Evolutionary conservation across 2,888 invertebrate genomes (phyloP).

Genomic region (Cloeon dipterum): DNA sequence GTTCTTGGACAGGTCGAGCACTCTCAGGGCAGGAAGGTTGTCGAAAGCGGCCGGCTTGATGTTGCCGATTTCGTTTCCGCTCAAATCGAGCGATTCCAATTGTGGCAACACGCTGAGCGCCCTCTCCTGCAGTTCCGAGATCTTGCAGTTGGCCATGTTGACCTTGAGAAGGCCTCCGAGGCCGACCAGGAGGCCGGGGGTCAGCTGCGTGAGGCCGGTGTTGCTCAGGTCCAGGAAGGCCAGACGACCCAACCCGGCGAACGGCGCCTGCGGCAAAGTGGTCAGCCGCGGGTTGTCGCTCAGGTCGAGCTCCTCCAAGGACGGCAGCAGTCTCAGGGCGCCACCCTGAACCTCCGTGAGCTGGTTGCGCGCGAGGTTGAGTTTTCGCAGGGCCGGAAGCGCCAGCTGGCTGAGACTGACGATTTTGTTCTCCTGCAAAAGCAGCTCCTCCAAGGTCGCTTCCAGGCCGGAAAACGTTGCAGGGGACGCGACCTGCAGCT

Average conservation of each 20-base stretch:
- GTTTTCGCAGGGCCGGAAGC: slow-evolving; percentile 34
- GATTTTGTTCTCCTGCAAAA: slow-evolving; percentile 50
- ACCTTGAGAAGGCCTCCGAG: background rate
- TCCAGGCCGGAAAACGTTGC: slow-evolving; percentile 58
- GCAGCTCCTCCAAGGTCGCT: slow-evolving; percentile 41
- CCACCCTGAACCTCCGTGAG: slow-evolving; percentile 4
- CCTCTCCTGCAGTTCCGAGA: slow-evolving; percentile 54
- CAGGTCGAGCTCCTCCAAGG: slow-evolving; percentile 27
- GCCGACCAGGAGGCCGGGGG: slow-evolving; percentile 36
- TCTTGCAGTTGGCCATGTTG: slow-evolving; percentile 37
- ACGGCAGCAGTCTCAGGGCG: slow-evolving; percentile 7
- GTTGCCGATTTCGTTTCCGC: slow-evolving; percentile 51
- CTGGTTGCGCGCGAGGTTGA: slow-evolving; percentile 15
- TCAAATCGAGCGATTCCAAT: slow-evolving; percentile 36
- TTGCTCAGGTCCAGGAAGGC: slow-evolving; percentile 47
- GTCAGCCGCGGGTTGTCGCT: slow-evolving; percentile 48
- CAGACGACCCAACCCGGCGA: slow-evolving; percentile 44
- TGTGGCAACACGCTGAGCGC: slow-evolving; percentile 25
- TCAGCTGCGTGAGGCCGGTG: slow-evolving; percentile 47
- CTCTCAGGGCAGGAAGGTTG: slow-evolving; percentile 48
- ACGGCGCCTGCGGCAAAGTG: slow-evolving; percentile 31
- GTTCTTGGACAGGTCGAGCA: slow-evolving; percentile 49
- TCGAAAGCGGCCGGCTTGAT: slow-evolving; percentile 44
- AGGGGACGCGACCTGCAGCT: slow-evolving; percentile 41
- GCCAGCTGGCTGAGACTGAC: slow-evolving; percentile 37